Evolutionary conservation across 2,888 invertebrate species (phyloP).

Genomic region (Gari tellinella): DNA sequence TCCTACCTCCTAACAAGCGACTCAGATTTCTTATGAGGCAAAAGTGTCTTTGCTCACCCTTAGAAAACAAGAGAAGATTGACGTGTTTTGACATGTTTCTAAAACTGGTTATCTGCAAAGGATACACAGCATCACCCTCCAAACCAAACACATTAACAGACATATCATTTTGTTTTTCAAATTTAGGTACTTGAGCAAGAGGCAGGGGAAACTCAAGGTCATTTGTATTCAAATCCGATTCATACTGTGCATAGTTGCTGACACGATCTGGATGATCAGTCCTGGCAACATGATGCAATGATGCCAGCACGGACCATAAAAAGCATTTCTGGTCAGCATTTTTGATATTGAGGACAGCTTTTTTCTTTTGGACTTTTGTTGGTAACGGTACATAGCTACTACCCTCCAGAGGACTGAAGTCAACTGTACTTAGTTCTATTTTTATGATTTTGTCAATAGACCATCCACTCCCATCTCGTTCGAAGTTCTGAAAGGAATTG

Average conservation of each 20-base stretch:
- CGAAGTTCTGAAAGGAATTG: constrained; percentile 34
- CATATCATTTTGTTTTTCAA: constrained; percentile 29
- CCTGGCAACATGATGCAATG: constrained; percentile 18
- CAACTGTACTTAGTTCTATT: constrained; percentile 32
- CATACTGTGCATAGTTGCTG: constrained; percentile 22
- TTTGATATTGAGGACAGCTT: constrained; percentile 44
- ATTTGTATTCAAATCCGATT: constrained; percentile 9
- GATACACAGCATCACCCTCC: constrained; percentile 6
- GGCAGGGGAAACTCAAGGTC: constrained; percentile 13
- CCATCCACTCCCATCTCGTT: constrained; percentile 24
- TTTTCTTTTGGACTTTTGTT: constrained; percentile 19
- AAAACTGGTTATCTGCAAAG: constrained; percentile 7
- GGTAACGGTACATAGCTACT: constrained; percentile 28
- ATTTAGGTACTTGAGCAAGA: neutral
- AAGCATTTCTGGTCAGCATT: constrained; percentile 48
- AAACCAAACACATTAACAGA: constrained; percentile 30
- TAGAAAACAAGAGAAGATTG: constrained; percentile 23
- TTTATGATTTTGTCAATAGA: constrained; percentile 45
- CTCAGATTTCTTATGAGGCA: constrained; percentile 33
- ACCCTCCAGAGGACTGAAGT: constrained; percentile 30
- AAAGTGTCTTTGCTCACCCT: constrained; percentile 22
- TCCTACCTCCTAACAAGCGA: constrained; percentile 26
- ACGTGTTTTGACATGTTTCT: constrained; percentile 9
- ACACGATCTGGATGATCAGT: constrained; percentile 15
- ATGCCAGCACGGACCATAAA: constrained; percentile 32